Evolutionary conservation across 1,140 invertebrate species (phyloP), one percentile per base, ranked within the genome.

Genomic region (Glossosoma conforme): DNA sequence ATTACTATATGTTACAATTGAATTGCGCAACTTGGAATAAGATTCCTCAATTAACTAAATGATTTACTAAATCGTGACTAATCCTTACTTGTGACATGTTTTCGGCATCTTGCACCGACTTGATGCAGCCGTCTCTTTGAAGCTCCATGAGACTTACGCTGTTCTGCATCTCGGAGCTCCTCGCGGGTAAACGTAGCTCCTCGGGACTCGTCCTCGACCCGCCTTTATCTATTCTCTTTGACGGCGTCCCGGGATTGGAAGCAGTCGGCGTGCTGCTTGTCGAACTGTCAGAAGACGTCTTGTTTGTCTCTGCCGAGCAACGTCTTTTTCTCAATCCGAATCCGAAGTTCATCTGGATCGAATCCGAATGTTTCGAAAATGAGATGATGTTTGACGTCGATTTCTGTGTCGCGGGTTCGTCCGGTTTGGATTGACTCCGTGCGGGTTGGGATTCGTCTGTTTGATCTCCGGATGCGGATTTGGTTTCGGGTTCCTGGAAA

Each of bases 251-350:
- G 0, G 74, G 74, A 24, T 66, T 71, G 4, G 76, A 78, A 4
- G 74, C 69, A 0, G 70, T 75, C 1, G 75, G 76, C 0, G 75
- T 78, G 41, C 69, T 76, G 11, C 72, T 74, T 10, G 68, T 75
- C 13, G 71, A 76, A 47, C 72, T 74, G 35, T 76, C 75, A 15
- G 70, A 74, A 17, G 71, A 74, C 47, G 60, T 59, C 58, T 69
- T 73, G 54, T 77, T 76, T n/a, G n/a, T n/a, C 60, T 74, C 72
- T 8, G 77, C 69, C 17, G 76, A 78, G 44, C 75, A 73, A 47
- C 77, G 69, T 37, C 78, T 66, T 62, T 79, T 80, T 10, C 78
- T 64, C 28, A 80, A 62, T 38, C 72, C 75, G 47, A 70, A 70
- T 13, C 55, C 50, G 33, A 57, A 57, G 11, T 42, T 30, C 45